phyloP scores from a whole-genome alignment of 2,113 vertebrate genomes.

The Rhinolophus sinicus region DNA sequence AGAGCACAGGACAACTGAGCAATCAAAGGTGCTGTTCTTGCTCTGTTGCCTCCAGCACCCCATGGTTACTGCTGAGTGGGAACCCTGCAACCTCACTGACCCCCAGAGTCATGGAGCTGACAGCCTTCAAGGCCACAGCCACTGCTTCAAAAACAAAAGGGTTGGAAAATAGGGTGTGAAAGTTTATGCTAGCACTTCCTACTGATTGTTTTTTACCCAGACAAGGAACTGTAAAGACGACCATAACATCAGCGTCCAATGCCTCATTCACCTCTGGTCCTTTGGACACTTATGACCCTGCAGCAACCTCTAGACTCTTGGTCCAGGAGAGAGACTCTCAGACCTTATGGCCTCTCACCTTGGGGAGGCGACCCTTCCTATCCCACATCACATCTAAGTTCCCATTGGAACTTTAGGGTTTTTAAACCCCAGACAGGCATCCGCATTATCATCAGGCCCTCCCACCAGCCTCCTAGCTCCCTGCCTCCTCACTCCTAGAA shows the following conservation, averaged over 20 bases:
- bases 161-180: neutral
- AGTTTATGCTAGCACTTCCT: neutral
- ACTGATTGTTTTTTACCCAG: neutral
- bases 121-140: neutral
- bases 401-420: neutral
- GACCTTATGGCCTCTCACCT: neutral
- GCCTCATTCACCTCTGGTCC: neutral
- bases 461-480: neutral
- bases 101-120: neutral
- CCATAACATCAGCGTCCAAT: neutral
- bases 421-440: neutral
- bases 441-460: neutral
- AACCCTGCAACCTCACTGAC: neutral
- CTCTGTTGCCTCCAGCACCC: neutral
- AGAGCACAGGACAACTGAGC: neutral
- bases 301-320: neutral
- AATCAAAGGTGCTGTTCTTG: fast-evolving
- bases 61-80: neutral
- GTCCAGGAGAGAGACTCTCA: neutral
- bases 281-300: neutral
- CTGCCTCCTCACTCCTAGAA: neutral
- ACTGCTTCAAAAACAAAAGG: neutral
- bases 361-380: neutral
- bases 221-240: neutral
- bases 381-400: neutral